These are phyloP conservation scores for Arremon aurantiirostris DNA, from an alignment of 2,797 vertebrate species.

Conservation along the genomic window DNA sequence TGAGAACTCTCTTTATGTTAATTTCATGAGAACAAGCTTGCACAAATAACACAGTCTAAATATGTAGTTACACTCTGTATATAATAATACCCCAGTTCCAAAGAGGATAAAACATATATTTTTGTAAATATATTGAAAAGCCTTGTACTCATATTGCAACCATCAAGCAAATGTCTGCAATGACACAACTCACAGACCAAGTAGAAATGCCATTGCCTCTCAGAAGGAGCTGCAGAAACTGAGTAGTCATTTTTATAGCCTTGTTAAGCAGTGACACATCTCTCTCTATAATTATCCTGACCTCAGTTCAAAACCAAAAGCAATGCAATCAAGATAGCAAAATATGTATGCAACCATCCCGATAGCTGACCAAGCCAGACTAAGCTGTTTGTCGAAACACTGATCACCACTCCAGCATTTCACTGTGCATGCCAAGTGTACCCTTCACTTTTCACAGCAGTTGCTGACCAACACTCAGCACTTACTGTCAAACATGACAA, in stretches of 20 bases:
- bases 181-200: not conserved
- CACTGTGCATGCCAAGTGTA: not conserved
- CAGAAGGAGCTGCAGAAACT: not conserved
- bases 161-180: not conserved
- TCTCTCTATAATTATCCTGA: not conserved
- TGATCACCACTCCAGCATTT: constrained; percentile 8
- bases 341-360: not conserved
- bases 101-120: not conserved
- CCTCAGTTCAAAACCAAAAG: not conserved
- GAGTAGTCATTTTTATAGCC: not conserved
- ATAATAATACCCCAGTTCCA: not conserved
- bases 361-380: not conserved
- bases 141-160: not conserved
- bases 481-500: not conserved
- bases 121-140: constrained; percentile 4
- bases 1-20: not conserved
- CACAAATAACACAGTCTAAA: constrained; percentile 7
- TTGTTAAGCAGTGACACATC: not conserved
- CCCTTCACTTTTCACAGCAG: not conserved
- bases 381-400: constrained; percentile 18
- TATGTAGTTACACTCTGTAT: not conserved
- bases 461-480: not conserved
- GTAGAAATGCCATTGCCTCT: not conserved
- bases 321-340: not conserved
- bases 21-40: not conserved